Conservation (phyloP, 2,888 invertebrate genomes). For the Lasioglossum figueresi region DNA sequence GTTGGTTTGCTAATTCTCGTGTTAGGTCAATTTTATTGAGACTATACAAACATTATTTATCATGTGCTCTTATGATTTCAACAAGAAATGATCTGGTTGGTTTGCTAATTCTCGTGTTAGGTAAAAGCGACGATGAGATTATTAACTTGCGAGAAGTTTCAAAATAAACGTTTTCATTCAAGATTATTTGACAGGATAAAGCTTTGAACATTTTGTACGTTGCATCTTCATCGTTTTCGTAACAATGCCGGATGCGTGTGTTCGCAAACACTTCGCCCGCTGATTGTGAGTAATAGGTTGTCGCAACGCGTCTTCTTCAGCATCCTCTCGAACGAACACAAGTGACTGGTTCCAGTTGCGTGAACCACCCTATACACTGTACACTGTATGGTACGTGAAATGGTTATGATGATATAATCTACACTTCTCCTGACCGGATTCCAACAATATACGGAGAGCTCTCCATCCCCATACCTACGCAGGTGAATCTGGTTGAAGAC, state of each 20-base stretch:
- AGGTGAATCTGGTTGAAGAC: conserved; percentile 35
- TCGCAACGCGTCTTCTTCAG: conserved; percentile 5
- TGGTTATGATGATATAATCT: background rate
- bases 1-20: too few species aligned
- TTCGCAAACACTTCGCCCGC: background rate
- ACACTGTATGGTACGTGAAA: background rate
- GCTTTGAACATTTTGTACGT: background rate
- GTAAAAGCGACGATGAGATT: too few species aligned
- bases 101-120: too few species aligned
- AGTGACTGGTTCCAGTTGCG: background rate
- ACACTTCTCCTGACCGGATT: background rate
- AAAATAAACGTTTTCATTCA: too few species aligned
- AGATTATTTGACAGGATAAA: too few species aligned
- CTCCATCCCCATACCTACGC: background rate
- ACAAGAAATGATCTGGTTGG: too few species aligned
- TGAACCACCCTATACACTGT: background rate
- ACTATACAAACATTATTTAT: too few species aligned
- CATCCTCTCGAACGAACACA: background rate
- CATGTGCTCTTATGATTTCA: too few species aligned
- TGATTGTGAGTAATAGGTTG: background rate
- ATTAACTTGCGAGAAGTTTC: too few species aligned
- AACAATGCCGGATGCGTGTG: background rate
- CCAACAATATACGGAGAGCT: background rate
- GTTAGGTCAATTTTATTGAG: too few species aligned
- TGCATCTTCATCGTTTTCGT: background rate